Evolutionary conservation across 2,797 vertebrate species (phyloP), one percentile per base, ranked within the genome.

Genomic region (Premnoplex brunnescens): DNA sequence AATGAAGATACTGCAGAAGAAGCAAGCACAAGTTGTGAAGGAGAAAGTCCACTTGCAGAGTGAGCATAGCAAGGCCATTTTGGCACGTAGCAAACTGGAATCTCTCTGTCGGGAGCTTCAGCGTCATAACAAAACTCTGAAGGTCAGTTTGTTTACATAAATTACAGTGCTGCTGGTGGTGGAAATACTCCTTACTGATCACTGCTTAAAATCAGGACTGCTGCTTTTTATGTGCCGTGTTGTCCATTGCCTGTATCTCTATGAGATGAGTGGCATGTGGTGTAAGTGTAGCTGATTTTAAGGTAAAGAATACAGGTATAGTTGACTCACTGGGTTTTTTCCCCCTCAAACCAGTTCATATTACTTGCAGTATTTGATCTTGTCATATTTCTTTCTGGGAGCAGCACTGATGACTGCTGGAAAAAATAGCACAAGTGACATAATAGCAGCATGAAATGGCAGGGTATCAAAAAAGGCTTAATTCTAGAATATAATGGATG

Each of bases 21-120:
- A 99, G 94, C 99, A 99, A 97, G 98, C 99, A 48, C 99, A 99
- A 96, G 99, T 99, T 9, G 98, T 99, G 75, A 99, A 99, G 95
- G 99, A 99, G 97, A 99, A 99, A 96, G 97, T 99, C 88, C 99
- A 99, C 82, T 97, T 99, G 71, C 99, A 99, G 97, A 99, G 99
- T 43, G 99, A 99, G 87, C 99, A 99, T 96, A 99, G 99, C 98
- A 99, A 99, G 95, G 99, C 99, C 89, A 99, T 99, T 96, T 97
- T 99, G 96, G 99, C 99, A 41, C 99, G 99, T 75, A 99, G 99
- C 98, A 99, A 99, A 97, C 98, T 99, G 95, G 99, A 99, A 97
- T 99, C 99, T 82, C 99, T 99, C 32, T 99, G 99, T 92, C 97
- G 99, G 84, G 99, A 99, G 97, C 98, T 99, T 94, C 99, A 99